phyloP scores from a whole-genome alignment of 2,888 invertebrate species.

The Gandaritis pyraliata region DNA sequence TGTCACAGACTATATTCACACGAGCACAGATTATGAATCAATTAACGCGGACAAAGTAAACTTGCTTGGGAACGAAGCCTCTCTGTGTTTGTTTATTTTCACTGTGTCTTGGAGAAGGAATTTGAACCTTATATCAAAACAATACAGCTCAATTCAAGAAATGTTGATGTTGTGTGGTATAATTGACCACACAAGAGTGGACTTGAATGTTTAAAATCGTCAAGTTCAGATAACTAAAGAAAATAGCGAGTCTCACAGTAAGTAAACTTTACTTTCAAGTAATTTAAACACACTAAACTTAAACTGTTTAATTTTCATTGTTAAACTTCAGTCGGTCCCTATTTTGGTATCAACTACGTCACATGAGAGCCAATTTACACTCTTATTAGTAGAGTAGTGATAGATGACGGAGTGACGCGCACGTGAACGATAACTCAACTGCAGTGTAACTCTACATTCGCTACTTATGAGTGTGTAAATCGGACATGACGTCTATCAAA shows the following conservation, averaged over 20 bases:
- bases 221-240: constrained; percentile 10
- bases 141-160: constrained; percentile 6
- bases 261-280: neutral
- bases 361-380: too few relatives aligned
- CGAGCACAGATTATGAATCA: constrained; percentile 69
- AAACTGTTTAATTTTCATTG: too few relatives aligned
- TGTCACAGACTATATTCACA: constrained; percentile 58
- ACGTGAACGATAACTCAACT: too few relatives aligned
- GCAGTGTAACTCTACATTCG: too few relatives aligned
- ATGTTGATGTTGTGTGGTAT: constrained; percentile 6
- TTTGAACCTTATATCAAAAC: constrained; percentile 10
- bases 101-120: constrained; percentile 7
- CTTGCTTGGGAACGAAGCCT: constrained; percentile 60
- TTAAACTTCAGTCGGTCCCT: too few relatives aligned
- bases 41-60: constrained; percentile 71
- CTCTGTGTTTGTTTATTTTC: constrained; percentile 49
- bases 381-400: too few relatives aligned
- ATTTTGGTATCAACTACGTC: too few relatives aligned
- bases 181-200: constrained; percentile 40
- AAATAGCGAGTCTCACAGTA: constrained; percentile 2
- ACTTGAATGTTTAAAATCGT: constrained; percentile 27
- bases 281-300: neutral
- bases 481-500: neutral
- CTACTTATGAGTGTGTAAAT: too few relatives aligned
- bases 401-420: too few relatives aligned